These are phyloP conservation scores for Nipponia nippon DNA, from an alignment of 2,113 vertebrate species.

Conservation along the genomic window DNA sequence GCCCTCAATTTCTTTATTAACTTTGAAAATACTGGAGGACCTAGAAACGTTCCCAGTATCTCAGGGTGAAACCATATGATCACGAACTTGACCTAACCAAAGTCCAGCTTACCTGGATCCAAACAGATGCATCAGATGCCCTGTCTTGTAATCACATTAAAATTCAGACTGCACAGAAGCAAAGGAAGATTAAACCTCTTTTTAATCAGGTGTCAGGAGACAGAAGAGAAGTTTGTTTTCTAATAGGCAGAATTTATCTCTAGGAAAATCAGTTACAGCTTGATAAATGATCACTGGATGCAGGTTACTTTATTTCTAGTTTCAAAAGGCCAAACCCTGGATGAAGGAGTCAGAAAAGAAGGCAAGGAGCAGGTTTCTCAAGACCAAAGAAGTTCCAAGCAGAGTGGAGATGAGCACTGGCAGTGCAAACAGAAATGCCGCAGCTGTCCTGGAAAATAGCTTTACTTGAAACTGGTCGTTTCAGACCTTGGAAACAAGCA, in stretches of 20 bases:
- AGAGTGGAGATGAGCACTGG: fast-evolving
- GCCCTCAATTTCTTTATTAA: neutral
- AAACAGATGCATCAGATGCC: neutral
- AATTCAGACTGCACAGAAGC: neutral
- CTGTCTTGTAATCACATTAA: neutral
- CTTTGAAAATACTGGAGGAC: neutral
- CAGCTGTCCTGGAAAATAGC: neutral
- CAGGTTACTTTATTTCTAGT: neutral
- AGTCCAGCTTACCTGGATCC: neutral
- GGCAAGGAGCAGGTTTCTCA: neutral
- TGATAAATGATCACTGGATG: neutral
- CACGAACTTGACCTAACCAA: neutral
- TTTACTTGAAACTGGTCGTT: neutral
- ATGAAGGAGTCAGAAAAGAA: neutral
- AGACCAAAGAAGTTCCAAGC: neutral
- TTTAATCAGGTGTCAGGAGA: neutral
- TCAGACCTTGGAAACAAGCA: neutral
- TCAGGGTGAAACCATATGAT: neutral
- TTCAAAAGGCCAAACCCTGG: neutral
- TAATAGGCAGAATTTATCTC: neutral
- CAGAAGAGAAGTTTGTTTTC: neutral
- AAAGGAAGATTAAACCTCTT: neutral
- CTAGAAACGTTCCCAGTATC: neutral
- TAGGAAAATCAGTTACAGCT: neutral
- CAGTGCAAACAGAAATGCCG: neutral